Base-by-base conservation (phyloP, 2,888 invertebrate species). In the Stenodera caucasica region DNA sequence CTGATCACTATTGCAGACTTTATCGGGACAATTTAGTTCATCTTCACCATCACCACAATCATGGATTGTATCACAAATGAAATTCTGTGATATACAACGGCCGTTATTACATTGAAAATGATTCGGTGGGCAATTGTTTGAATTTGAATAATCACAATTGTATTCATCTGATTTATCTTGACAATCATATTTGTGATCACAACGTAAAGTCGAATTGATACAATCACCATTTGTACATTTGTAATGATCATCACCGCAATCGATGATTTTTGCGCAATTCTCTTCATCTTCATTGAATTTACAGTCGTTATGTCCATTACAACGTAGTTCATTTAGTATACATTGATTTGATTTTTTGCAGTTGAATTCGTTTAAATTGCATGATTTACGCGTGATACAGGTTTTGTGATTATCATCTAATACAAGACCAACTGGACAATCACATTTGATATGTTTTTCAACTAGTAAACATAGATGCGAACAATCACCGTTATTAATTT, bases 401-500 rank as follows among this genome's bases (percentile, higher is more conserved):
- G 83, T 86, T 29, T 76, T 80, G 30, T 83, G 83, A 0, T 75
- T 70, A 9, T 15, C 8, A 1, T 76, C 77, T 11, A 90, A 80
- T 0, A 83, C 76, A 75, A 87, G 83, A 0, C 90, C 89, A 0
- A 85, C 78, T 0, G 94, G 90, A 74, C 95, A 95, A 2, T 81
- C 80, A 67, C 87, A 87, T 2, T 78, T 72, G 71, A 69, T 58
- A 15, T 18, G 37, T 55, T 74, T 75, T 5, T 67, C 68, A 8
- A 78, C 75, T 58, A 87, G 83, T 2, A 91, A 84, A 72, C 94
- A 94, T 9, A 92, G 78, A 75, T 92, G 89, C 2, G 89, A 88
- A 72, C 94, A 94, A 0, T 86, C 85, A 37, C 87, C 87, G 63
- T 87, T 86, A 30, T 81, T 80, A 8, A 71, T 70, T 29, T 82